Evolutionary conservation across 2,797 vertebrate genomes (phyloP).

Genomic region (Sciurus carolinensis): DNA sequence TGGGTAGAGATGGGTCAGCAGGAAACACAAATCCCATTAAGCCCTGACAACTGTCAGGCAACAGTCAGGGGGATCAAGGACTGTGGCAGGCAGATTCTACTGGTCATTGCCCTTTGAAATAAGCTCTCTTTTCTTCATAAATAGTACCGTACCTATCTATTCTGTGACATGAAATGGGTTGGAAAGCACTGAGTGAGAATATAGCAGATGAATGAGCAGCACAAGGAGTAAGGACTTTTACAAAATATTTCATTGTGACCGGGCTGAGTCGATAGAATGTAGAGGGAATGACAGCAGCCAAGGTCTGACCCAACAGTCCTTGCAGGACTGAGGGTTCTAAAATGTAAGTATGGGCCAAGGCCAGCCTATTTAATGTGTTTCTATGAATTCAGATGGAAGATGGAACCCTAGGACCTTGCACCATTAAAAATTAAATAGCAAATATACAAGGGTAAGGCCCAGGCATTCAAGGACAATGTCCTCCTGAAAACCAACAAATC

Average conservation of each 20-base stretch:
- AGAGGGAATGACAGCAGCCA: background rate
- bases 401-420: background rate
- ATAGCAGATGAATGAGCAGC: background rate
- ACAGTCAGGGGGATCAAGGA: background rate
- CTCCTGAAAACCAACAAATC: background rate
- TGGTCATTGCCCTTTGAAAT: background rate
- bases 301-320: background rate
- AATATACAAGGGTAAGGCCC: background rate
- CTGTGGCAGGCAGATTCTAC: background rate
- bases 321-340: background rate
- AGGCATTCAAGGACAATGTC: background rate
- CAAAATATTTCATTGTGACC: background rate
- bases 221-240: background rate
- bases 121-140: background rate
- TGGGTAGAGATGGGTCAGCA: background rate
- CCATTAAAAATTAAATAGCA: slow-evolving; percentile 8
- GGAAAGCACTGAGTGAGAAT: background rate
- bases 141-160: background rate
- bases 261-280: background rate
- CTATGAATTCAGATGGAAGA: slow-evolving; percentile 31
- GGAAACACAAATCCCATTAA: background rate
- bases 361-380: background rate
- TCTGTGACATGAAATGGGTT: background rate
- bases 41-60: background rate
- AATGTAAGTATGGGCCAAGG: background rate